These are phyloP conservation scores for Erythrocercus mccallii DNA, from an alignment of 2,113 vertebrate genomes.

Conservation along the genomic window DNA sequence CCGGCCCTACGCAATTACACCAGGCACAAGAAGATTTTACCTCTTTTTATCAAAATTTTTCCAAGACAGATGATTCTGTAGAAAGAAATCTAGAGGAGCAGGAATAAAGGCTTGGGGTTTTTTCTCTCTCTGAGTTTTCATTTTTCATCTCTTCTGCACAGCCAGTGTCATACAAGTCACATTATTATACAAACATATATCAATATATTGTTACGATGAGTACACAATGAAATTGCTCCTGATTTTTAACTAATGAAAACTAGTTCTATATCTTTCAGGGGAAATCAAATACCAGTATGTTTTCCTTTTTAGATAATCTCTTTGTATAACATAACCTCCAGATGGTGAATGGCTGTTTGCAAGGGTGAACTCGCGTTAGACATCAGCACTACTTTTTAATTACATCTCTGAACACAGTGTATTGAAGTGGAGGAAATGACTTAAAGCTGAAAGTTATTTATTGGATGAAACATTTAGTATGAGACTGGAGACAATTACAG, in stretches of 20 bases:
- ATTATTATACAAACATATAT: not conserved
- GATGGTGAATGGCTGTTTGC: not conserved
- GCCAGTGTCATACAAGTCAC: not conserved
- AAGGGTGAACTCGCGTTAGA: not conserved
- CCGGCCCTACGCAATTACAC: not conserved
- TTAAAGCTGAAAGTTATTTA: slow-evolving; percentile 30
- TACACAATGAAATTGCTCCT: not conserved
- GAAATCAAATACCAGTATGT: not conserved
- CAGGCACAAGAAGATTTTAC: not conserved
- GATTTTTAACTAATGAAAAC: not conserved
- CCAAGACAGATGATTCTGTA: not conserved
- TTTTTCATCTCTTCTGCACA: not conserved
- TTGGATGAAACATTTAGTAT: slow-evolving; percentile 10
- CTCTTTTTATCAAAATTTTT: not conserved
- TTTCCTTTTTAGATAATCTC: not conserved
- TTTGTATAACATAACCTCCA: not conserved
- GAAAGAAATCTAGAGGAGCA: not conserved
- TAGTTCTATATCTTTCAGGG: not conserved
- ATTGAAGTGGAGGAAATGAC: slow-evolving; percentile 43
- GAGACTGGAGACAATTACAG: slow-evolving; percentile 27
- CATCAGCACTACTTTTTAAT: slow-evolving; percentile 29
- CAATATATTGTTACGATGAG: not conserved
- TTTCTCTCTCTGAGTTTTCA: not conserved
- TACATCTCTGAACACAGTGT: not conserved
- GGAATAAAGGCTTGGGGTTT: fast-evolving